Conservation (phyloP, 2,797 vertebrate species). For the Chaunax sp. region DNA sequence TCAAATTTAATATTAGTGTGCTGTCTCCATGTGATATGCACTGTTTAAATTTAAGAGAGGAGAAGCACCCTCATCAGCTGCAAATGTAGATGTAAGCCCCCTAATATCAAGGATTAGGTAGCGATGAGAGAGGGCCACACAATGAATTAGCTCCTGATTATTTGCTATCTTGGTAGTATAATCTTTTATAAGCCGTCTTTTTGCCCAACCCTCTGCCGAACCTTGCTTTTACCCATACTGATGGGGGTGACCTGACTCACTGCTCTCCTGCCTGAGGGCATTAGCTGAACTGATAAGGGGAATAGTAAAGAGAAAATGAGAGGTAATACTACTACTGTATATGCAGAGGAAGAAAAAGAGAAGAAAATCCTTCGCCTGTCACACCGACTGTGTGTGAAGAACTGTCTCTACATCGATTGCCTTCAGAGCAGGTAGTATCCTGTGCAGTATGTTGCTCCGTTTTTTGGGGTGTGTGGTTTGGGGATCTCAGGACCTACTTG, state of each 20-base stretch:
- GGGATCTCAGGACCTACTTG: slow-evolving; percentile 35
- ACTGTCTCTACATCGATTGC: slow-evolving; percentile 8
- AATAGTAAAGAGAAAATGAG: slow-evolving; percentile 27
- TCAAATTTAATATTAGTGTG: slow-evolving; percentile 63
- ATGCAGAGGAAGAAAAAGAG: slow-evolving; percentile 16
- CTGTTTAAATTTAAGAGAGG: slow-evolving; percentile 67
- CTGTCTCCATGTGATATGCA: slow-evolving; percentile 49
- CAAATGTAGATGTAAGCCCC: slow-evolving; percentile 81
- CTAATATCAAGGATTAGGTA: slow-evolving; percentile 82
- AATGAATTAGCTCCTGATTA: slow-evolving; percentile 82
- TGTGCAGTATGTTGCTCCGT: slow-evolving; percentile 43
- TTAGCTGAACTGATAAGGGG: slow-evolving; percentile 43
- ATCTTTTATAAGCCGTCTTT: slow-evolving; percentile 79
- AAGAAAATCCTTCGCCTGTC: slow-evolving; percentile 32
- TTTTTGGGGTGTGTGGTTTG: slow-evolving; percentile 36
- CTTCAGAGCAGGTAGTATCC: slow-evolving; percentile 46
- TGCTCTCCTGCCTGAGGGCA: slow-evolving; percentile 44
- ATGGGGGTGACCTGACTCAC: slow-evolving; percentile 48
- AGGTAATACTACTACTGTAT: slow-evolving; percentile 23
- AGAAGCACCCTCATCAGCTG: slow-evolving; percentile 69
- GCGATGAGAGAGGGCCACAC: slow-evolving; percentile 71
- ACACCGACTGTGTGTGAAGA: slow-evolving; percentile 26
- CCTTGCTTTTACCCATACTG: slow-evolving; percentile 52
- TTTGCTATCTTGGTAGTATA: slow-evolving; percentile 77
- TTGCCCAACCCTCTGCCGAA: slow-evolving; percentile 54